Evolutionary conservation across 2,113 vertebrate species (phyloP), one percentile per base, ranked within the genome.

Genomic region (Origma solitaria): DNA sequence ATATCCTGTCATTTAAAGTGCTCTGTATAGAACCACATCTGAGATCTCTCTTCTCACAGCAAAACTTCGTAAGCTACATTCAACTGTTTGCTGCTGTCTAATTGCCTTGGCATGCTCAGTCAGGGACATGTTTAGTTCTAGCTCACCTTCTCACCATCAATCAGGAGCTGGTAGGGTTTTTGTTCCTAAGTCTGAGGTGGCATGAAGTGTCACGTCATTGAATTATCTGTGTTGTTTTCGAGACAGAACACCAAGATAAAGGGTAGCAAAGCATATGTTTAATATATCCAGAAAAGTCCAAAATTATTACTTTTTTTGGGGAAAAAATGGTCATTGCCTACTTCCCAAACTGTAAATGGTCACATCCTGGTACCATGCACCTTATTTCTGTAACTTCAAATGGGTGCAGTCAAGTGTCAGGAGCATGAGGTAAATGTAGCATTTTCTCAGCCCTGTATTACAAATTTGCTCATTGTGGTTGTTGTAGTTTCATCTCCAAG

Each of bases 381-480:
- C 14, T 0, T 5, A 37, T 19, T 76, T 33, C 15, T 7, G 0
- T 21, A 78, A 82, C 20, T 76, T 56, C 35, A 60, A 51, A 57
- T 2, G 15, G 40, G 40, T 77, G 50, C 45, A 86, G 58, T 27
- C 7, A 38, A 35, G 7, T 24, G 9, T 11, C 23, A 30, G 14
- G 15, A 42, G 23, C 57, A 56, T 0, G 13, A 50, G 27, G 18
- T 7, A 56, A 76, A 60, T 2, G 24, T 10, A 50, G 49, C 11
- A 14, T 33, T 38, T 30, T 27, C 45, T 81, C 72, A 70, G 31
- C 37, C 21, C 30, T 1, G 11, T 31, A 11, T n/a, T 86, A 47
- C 50, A 28, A 3, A 31, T 20, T 4, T 38, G 18, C 24, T 80
- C 23, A 14, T 1, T 30, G 40, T 0, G 1, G 33, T n/a, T 61